Evolutionary conservation across 2,888 invertebrate species (phyloP).

Genomic region (Malacosoma neustria): DNA sequence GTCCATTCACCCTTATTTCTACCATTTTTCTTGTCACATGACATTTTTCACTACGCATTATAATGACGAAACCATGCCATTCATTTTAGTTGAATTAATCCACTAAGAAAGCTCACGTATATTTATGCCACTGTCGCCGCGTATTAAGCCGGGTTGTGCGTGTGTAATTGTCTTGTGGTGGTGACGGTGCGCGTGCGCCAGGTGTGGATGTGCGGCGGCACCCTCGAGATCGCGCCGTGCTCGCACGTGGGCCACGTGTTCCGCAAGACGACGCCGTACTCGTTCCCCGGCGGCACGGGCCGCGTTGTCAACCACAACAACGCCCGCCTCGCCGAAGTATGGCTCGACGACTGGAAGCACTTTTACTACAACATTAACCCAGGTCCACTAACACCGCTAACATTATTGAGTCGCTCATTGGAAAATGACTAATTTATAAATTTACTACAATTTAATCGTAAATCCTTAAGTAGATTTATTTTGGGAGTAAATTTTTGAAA

Average conservation of each 20-base stretch:
- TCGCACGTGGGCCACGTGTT: conserved; percentile 97
- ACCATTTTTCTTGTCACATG: no score
- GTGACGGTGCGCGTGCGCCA: conserved; percentile 46
- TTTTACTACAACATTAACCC: conserved; percentile 99
- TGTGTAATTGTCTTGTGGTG: background rate
- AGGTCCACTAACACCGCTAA: conserved; percentile 75
- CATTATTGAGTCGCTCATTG: conserved; percentile 1
- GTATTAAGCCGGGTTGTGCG: background rate
- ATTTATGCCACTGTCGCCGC: background rate
- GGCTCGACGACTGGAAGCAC: conserved; percentile 99
- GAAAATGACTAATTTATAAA: conserved; percentile 3
- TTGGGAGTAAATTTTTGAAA: no score
- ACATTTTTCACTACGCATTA: no score
- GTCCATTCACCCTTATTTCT: no score
- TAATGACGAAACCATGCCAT: no score
- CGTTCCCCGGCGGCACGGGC: conserved; percentile 98
- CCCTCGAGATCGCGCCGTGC: conserved; percentile 94
- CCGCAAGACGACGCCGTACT: conserved; percentile 98
- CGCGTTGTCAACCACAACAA: conserved; percentile 99
- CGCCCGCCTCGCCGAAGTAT: conserved; percentile 97
- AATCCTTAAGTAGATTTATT: no score
- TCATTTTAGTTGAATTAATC: no score
- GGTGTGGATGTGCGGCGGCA: conserved; percentile 99
- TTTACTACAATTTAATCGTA: no score
- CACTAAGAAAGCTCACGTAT: background rate